Evolutionary conservation across 1,140 invertebrate species (phyloP), one percentile per base, ranked within the genome.

Genomic region (Meloidogyne floridensis): DNA sequence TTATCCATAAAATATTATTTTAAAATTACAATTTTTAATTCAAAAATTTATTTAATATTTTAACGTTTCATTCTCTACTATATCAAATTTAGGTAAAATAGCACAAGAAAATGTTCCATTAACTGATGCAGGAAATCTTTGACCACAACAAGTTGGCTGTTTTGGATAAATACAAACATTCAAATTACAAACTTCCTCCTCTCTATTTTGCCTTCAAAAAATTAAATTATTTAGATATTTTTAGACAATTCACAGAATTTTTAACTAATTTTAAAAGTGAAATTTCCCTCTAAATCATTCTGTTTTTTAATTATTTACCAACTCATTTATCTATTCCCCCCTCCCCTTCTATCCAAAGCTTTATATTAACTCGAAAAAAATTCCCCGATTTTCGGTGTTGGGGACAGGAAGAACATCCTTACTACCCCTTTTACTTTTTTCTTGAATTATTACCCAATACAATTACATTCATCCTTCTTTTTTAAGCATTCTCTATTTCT

Each of bases 151-250:
- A 59, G 56, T 59, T 47, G 77, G 43, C 11, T 70, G 69, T 70
- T 71, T 71, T 10, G 65, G 77, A n/a, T 78, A 78, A 47, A 78
- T 59, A 71, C 77, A 78, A 65, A 79, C 77, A 5, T 79, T 10
- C 51, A 78, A 71, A 79, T 79, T 79, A 53, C 77, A 79, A 18
- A 51, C 65, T 47, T 79, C 77, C 10, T 79, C 77, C 32, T 79
- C 77, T 72, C 20, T 32, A 20, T 79, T 72, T n/a, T 13, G 32
- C 8, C 77, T 79, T 18, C 3, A 6, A 76, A 77, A n/a, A 11
- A 59, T 51, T 15, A 54, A 18, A 65, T 15, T 73, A 15, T 73
- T 73, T 15, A 73, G 18, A 10, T 47, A 73, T 15, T 4, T 15
- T 47, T 73, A 51, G 75, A 47, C 4, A 47, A 47, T 4, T 32